Evolutionary conservation across 2,797 vertebrate genomes (phyloP), one percentile per base, ranked within the genome.

Genomic region (Rhabdomys pumilio): DNA sequence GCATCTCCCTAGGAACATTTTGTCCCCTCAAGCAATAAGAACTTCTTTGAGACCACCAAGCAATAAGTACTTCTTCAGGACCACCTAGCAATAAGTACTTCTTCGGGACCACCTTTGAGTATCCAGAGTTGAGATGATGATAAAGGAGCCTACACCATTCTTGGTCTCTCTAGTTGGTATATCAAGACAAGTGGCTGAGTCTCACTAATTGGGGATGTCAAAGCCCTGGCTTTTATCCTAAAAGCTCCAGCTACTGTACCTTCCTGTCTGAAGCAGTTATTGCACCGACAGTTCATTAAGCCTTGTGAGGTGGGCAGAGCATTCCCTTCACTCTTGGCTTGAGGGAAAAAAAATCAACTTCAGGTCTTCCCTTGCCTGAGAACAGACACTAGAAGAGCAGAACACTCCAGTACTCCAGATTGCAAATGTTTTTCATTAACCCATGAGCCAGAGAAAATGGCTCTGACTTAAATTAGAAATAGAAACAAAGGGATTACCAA

Each of bases 401-500:
- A 90, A 88, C 38, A 53, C 59, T 73, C 55, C 34, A 14, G 59
- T 55, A 19, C 31, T 94, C 55, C 34, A 44, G 82, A 90, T 3
- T 82, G 38, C 75, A 92, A 59, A 24, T 59, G 55, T 38, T 95
- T 94, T 34, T n/a, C 90, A 83, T 90, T 93, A 89, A 96, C 26
- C 22, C 85, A 24, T 7, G 47, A 88, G 55, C 83, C 67, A 80
- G 73, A 90, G 93, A 82, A 65, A 86, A 92, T 3, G 55, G 47
- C 88, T 82, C 82, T 79, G 72, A 57, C 61, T 86, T n/a, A 31
- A 91, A 89, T 91, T 59, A 86, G 81, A 94, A 90, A 95, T 19
- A 75, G 92, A 73, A 79, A 92, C 81, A 88, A 85, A 93, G 93
- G 47, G 69, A 87, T 92, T 63, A 69, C 65, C 59, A 84, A 90